Evolutionary conservation across 2,888 invertebrate species (phyloP).

Genomic region (Chamaedrilus cognettii): DNA sequence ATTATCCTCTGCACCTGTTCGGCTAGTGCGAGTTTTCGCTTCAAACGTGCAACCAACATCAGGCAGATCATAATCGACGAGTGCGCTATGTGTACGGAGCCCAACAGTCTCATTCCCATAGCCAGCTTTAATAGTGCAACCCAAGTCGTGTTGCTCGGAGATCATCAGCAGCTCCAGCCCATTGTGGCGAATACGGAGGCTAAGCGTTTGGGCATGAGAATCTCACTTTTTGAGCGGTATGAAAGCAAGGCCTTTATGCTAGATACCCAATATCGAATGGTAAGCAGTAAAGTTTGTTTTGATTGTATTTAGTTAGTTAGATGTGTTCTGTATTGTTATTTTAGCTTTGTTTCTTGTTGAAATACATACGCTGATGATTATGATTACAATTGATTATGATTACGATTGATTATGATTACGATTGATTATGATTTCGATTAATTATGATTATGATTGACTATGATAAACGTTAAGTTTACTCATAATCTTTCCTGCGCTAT

Average conservation of each 20-base stretch:
- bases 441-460: too few species aligned
- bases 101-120: conserved; percentile 55
- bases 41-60: conserved; percentile 21
- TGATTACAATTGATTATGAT: too few species aligned
- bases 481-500: too few species aligned
- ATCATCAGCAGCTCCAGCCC: conserved; percentile 52
- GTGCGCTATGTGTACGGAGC: conserved; percentile 49
- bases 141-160: conserved; percentile 22
- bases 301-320: too few species aligned
- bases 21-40: conserved; percentile 17
- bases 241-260: conserved; percentile 39
- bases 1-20: conserved; percentile 34
- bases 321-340: too few species aligned
- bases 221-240: conserved; percentile 45
- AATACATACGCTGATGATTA: too few species aligned
- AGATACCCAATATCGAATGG: conserved; percentile 49
- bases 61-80: conserved; percentile 53
- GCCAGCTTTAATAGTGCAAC: conserved; percentile 30
- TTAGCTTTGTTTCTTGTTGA: too few species aligned
- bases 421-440: too few species aligned
- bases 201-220: conserved; percentile 42
- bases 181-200: conserved; percentile 44
- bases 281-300: background rate
- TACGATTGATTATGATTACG: too few species aligned
- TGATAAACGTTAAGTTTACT: too few species aligned